Conservation (phyloP, 2,113 vertebrate genomes). For the Entelurus aequoreus region DNA sequence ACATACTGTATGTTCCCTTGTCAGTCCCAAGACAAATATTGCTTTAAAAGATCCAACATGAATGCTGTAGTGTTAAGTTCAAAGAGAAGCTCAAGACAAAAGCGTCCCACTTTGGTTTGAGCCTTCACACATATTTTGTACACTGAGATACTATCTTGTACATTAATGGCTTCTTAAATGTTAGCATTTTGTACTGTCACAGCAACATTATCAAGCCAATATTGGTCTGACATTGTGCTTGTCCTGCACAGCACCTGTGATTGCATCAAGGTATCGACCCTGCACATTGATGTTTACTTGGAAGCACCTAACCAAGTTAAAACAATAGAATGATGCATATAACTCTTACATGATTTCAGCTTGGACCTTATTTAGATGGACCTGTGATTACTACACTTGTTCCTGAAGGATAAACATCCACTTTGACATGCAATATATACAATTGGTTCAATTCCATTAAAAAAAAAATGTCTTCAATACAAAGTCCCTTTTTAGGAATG, state of each 20-base stretch:
- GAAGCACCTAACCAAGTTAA: not conserved
- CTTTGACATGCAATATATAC: constrained; percentile 33
- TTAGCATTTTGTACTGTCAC: constrained; percentile 3
- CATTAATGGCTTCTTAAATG: constrained; percentile 6
- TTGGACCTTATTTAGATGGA: constrained; percentile 11
- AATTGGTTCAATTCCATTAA: constrained; percentile 35
- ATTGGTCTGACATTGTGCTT: not conserved
- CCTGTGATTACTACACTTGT: constrained; percentile 1
- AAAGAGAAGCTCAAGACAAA: not conserved
- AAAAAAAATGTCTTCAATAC: constrained; percentile 21
- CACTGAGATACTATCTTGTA: not conserved
- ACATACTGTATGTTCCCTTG: constrained; percentile 8
- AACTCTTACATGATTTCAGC: not conserved
- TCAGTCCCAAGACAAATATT: constrained; percentile 10
- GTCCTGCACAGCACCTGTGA: too few species aligned
- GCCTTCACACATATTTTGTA: not conserved
- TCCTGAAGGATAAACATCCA: constrained; percentile 17
- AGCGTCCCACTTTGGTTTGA: constrained; percentile 18
- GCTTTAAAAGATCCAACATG: not conserved
- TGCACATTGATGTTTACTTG: not conserved
- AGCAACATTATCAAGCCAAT: not conserved
- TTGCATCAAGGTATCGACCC: too few species aligned
- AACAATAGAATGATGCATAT: not conserved
- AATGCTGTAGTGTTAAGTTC: not conserved
- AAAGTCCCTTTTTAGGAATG: constrained; percentile 27